Percentiles rank a stretch among this genome's conserved stretches.
These are phyloP conservation scores for Diabrotica virgifera DNA, from an alignment of 1,140 invertebrate genomes.

Conservation along the genomic window DNA sequence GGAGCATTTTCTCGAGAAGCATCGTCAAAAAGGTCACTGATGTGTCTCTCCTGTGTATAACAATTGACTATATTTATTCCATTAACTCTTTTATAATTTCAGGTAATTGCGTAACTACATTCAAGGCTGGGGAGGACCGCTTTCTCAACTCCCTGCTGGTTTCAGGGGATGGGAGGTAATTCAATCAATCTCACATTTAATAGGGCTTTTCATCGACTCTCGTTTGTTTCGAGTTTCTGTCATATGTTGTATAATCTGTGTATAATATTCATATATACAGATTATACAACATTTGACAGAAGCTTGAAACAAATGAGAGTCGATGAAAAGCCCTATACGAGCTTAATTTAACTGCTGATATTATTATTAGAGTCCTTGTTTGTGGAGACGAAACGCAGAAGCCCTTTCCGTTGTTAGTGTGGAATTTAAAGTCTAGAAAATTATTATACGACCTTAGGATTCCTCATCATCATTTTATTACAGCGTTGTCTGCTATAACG, in stretches of 20 bases:
- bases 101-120: constrained; percentile 81
- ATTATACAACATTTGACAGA: no score
- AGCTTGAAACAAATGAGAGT: no score
- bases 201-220: no score
- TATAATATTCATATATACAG: no score
- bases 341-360: neutral
- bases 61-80: no score
- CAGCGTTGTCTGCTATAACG: constrained; percentile 79
- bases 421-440: constrained; percentile 80
- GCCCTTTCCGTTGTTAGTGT: constrained; percentile 83
- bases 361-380: constrained; percentile 66
- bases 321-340: no score
- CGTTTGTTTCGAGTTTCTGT: no score
- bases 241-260: no score
- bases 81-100: constrained; percentile 8
- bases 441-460: constrained; percentile 83
- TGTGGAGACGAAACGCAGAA: constrained; percentile 91
- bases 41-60: no score
- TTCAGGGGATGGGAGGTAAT: constrained; percentile 76
- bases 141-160: constrained; percentile 86
- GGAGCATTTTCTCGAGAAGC: no score
- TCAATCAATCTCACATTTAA: constrained; percentile 12
- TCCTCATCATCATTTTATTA: constrained; percentile 85
- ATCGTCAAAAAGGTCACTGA: no score
- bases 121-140: constrained; percentile 83